These are phyloP conservation scores for Falco naumanni DNA, from an alignment of 2,797 vertebrate species.

Conservation along the genomic window DNA sequence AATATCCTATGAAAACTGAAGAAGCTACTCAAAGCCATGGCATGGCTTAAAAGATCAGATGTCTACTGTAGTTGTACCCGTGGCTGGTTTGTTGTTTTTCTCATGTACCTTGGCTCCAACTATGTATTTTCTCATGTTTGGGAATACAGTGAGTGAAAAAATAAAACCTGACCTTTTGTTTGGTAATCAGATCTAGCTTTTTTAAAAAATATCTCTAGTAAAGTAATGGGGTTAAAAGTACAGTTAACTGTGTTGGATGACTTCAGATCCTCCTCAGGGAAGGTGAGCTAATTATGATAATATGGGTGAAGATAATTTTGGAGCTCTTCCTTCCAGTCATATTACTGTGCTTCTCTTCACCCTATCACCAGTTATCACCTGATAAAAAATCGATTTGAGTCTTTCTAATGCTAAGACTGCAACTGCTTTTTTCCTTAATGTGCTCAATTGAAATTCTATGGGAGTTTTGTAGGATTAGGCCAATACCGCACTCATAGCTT, in stretches of 20 bases:
- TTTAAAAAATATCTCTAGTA: neutral
- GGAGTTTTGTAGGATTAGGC: neutral
- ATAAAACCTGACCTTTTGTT: neutral
- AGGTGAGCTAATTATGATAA: neutral
- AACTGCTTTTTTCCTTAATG: neutral
- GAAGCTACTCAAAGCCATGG: conserved; percentile 39
- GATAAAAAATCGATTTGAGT: neutral
- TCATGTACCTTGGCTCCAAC: conserved; percentile 32
- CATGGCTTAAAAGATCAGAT: conserved; percentile 37
- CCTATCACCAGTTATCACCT: neutral
- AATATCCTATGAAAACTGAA: conserved; percentile 40
- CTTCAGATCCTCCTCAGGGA: conserved; percentile 13
- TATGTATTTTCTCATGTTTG: conserved; percentile 44
- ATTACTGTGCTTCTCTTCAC: neutral
- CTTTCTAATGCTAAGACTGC: neutral
- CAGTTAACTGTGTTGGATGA: neutral
- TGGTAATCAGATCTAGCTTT: neutral
- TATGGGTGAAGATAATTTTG: neutral
- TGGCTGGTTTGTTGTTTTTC: conserved; percentile 51
- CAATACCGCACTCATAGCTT: neutral
- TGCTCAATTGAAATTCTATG: neutral
- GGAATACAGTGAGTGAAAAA: neutral
- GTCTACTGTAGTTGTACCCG: conserved; percentile 38
- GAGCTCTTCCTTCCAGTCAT: neutral
- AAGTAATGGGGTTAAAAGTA: neutral